Base-by-base conservation (phyloP, 1,140 invertebrate genomes). In the Papilio xuthus region DNA sequence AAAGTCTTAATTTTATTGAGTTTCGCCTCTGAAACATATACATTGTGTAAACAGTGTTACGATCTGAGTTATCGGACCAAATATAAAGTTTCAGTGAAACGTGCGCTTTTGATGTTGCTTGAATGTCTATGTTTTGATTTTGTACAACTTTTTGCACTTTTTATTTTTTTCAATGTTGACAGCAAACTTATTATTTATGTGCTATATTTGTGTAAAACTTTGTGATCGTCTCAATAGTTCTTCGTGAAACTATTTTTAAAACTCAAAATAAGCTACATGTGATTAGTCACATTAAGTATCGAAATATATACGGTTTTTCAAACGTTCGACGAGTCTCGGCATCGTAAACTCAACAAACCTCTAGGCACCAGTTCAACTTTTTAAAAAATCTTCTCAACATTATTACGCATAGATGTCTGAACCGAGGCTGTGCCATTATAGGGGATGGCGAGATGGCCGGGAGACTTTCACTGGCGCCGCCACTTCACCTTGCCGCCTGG, bases 401-500 rank as follows among this genome's bases (percentile, higher is more conserved):
- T 0, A 26, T 37, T 20, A 76, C 76, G 60, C 67, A 60, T 44
- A 78, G 78, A 79, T 70, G 63, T 70, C 20, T 74, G 28, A 67
- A 67, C 23, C 70, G 71, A 41, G 75, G 78, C 77, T 80, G 79
- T 73, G 26, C 75, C 15, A 56, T 32, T 56, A 79, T 75, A 83
- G 74, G 77, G 42, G 47, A 76, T 77, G 78, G 77, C 81, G 71
- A 78, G 44, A 50, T 73, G 8, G 20, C 44, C 79, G 78, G 83
- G 81, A 28, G 85, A 90, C 88, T 90, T 90, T 92, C 89, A 88
- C 86, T 90, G 89, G 87, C 90, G 89, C 86, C 89, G 82, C 80
- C 82, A 90, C 88, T 90, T 90, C 86, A 91, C 87, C 88, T 89
- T 88, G 89, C 85, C 89, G 85, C 74, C 88, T 92, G 89, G 88